Base-by-base conservation (phyloP, 1,140 invertebrate species). In the Leptinotarsa lineolata region DNA sequence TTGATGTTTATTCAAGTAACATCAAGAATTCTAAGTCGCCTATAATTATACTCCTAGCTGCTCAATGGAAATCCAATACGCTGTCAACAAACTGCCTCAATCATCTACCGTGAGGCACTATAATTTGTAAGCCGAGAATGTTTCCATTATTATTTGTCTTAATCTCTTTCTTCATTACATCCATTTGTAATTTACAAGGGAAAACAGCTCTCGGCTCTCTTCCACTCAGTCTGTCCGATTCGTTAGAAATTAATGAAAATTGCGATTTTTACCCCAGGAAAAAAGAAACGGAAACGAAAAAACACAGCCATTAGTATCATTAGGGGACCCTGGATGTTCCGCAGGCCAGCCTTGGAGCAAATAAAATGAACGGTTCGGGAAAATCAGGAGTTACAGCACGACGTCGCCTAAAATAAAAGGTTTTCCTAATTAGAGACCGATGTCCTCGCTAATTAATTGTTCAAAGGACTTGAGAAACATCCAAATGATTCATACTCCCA, bases 81-180 rank as follows among this genome's bases (percentile, higher is more conserved):
- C 30, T 12, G 13, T 5, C 8, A 65, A 2, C 13, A 3, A 13
- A 22, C 64, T 18, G 12, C 21, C 64, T 13, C 64, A 15, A 20
- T 45, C 24, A 20, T 20, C 24, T 30, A n/a, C 24, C 18, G 18
- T 67, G 8, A n/a, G n/a, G 8, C 65, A 45, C 44, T 45, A 39
- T 67, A 44, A 67, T 67, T 67, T 44, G 65, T 67, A 67, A 15
- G 16, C 39, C 65, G 16, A 16, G 65, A 67, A 39, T 20, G 65
- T 67, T 67, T 67, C 44, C 65, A 67, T 67, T 67, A 67, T 67
- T 46, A 67, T 67, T 67, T 67, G 39, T 67, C 65, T 67, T 45
- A 45, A 67, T 67, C 39, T 67, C 65, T 45, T 67, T 67, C 65
- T 67, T 63, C 61, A 63, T 63, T 63, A 63, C 61, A 18, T 3